Percentiles rank a stretch among this genome's conserved stretches.
Conservation (phyloP, 2,113 vertebrate species). For the Pseudorectes ferrugineus region DNA sequence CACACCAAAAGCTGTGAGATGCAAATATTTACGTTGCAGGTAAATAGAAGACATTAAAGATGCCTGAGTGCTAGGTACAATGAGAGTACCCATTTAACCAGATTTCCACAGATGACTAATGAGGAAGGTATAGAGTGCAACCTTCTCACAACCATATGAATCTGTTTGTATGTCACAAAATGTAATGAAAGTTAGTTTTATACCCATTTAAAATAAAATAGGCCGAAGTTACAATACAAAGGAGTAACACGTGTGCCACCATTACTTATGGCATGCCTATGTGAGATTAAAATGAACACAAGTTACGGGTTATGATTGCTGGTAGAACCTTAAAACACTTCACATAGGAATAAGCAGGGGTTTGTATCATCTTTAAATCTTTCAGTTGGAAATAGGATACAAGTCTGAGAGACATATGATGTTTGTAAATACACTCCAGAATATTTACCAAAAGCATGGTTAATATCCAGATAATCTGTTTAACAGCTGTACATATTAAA, state of each 20-base stretch:
- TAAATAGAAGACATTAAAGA: not conserved
- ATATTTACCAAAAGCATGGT: not conserved
- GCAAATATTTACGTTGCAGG: not conserved
- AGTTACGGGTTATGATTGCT: not conserved
- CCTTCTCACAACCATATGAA: not conserved
- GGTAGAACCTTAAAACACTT: not conserved
- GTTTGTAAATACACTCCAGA: not conserved
- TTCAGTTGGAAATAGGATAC: not conserved
- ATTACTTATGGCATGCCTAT: not conserved
- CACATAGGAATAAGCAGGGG: fast-evolving
- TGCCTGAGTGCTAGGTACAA: not conserved
- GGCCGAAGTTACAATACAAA: not conserved
- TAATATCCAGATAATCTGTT: not conserved
- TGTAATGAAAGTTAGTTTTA: not conserved
- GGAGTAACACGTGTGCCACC: not conserved
- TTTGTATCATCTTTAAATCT: not conserved
- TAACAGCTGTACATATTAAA: not conserved
- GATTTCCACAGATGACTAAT: not conserved
- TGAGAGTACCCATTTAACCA: not conserved
- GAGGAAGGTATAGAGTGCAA: not conserved
- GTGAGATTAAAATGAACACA: not conserved
- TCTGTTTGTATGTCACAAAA: not conserved
- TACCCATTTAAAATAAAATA: not conserved
- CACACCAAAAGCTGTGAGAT: not conserved
- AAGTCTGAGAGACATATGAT: not conserved